Evolutionary conservation across 2,113 vertebrate species (phyloP).

Genomic region (Ciconia maguari): DNA sequence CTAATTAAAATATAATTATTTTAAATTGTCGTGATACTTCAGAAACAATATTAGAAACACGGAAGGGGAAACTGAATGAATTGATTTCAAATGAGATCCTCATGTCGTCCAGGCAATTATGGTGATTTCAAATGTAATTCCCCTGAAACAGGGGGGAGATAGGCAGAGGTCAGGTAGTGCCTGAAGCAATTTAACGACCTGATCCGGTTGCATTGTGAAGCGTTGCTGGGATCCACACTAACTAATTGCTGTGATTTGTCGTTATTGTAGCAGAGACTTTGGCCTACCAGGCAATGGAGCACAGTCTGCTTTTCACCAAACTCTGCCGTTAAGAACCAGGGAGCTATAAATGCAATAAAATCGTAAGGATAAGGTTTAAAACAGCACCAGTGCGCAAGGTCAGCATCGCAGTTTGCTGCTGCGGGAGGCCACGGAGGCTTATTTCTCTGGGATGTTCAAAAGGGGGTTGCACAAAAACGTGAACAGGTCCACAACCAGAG

Average conservation of each 20-base stretch:
- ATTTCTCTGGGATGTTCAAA: not conserved
- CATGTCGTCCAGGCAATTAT: not conserved
- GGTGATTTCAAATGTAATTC: not conserved
- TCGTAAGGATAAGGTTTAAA: not conserved
- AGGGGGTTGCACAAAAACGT: fast-evolving
- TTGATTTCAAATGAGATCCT: not conserved
- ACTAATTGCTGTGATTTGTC: not conserved
- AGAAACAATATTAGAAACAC: constrained; percentile 46
- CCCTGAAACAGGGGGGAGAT: not conserved
- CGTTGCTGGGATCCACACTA: not conserved
- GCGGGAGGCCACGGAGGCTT: not conserved
- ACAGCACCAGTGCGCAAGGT: fast-evolving
- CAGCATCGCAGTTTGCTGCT: not conserved
- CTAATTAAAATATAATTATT: constrained; percentile 54
- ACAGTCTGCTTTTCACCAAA: not conserved
- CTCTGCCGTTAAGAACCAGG: not conserved
- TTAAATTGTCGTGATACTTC: constrained; percentile 15
- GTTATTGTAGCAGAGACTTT: not conserved
- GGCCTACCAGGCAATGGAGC: not conserved
- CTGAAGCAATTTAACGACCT: not conserved
- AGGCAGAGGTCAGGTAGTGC: not conserved
- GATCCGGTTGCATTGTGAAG: not conserved
- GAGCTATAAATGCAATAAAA: not conserved
- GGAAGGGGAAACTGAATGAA: not conserved
- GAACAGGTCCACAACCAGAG: not conserved